Conservation (phyloP, 2,113 vertebrate genomes). For the Narcine bancroftii region DNA sequence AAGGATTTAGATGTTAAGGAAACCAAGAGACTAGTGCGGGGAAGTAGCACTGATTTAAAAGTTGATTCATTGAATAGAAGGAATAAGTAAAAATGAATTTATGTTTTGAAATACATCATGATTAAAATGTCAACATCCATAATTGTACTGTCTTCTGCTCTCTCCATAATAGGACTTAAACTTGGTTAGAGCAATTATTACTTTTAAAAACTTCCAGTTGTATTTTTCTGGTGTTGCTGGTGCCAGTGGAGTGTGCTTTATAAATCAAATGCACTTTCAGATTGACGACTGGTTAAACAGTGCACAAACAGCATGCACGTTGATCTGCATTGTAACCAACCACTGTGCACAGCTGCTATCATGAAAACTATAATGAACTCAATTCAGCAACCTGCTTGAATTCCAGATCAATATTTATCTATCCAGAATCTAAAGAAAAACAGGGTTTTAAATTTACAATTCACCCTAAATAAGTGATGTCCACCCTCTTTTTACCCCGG, state of each 20-base stretch:
- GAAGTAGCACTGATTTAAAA: too few species aligned
- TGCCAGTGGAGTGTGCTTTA: neutral
- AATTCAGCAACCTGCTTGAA: neutral
- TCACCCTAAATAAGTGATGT: too few species aligned
- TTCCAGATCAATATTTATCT: neutral
- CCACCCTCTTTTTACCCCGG: too few species aligned
- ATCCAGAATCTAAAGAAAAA: neutral
- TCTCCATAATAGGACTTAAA: neutral
- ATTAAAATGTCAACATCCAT: neutral
- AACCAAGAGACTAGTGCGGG: too few species aligned
- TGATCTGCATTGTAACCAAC: neutral
- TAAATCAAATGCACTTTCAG: slow-evolving; percentile 10
- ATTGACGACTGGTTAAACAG: neutral
- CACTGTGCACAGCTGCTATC: neutral
- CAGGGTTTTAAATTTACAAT: neutral
- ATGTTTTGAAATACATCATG: neutral
- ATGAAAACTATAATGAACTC: neutral
- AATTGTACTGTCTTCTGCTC: neutral
- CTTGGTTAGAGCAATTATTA: neutral
- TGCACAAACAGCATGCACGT: neutral
- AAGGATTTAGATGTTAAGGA: too few species aligned
- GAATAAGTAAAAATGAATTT: too few species aligned
- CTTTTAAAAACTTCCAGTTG: neutral
- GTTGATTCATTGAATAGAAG: too few species aligned
- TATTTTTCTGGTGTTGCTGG: neutral